Evolutionary conservation across 2,797 vertebrate genomes (phyloP).

Genomic region (Poeciliopsis presidionis): DNA sequence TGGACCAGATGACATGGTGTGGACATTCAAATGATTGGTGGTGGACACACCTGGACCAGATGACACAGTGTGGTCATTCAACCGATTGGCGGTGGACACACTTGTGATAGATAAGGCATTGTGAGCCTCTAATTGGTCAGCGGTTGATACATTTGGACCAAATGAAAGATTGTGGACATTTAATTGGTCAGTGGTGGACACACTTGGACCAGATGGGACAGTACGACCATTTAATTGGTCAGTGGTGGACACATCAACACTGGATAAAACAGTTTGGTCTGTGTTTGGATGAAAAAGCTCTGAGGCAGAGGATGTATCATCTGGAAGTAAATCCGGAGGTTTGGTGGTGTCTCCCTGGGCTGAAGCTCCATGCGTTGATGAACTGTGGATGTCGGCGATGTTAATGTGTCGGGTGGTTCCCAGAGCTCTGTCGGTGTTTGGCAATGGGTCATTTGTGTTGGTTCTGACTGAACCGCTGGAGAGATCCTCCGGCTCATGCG

Average conservation of each 20-base stretch:
- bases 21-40: not conserved
- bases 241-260: not conserved
- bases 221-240: not conserved
- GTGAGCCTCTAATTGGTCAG: not conserved
- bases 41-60: not conserved
- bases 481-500: conserved; percentile 13
- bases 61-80: not conserved
- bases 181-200: not conserved
- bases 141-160: not conserved
- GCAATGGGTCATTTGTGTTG: not conserved
- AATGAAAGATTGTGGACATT: not conserved
- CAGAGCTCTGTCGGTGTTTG: conserved; percentile 13
- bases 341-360: conserved; percentile 7
- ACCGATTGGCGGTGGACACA: not conserved
- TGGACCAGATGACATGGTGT: not conserved
- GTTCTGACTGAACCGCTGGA: conserved; percentile 12
- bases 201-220: not conserved
- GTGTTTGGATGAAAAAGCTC: conserved; percentile 1
- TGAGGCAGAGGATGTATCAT: conserved; percentile 9
- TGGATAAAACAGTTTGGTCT: not conserved
- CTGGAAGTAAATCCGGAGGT: conserved; percentile 21
- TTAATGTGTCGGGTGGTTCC: conserved; percentile 2
- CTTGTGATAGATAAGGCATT: not conserved
- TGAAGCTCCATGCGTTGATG: not conserved
- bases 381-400: conserved; percentile 6